Conservation (phyloP, 1,140 invertebrate species). For the Hydropsyche tenuis region DNA sequence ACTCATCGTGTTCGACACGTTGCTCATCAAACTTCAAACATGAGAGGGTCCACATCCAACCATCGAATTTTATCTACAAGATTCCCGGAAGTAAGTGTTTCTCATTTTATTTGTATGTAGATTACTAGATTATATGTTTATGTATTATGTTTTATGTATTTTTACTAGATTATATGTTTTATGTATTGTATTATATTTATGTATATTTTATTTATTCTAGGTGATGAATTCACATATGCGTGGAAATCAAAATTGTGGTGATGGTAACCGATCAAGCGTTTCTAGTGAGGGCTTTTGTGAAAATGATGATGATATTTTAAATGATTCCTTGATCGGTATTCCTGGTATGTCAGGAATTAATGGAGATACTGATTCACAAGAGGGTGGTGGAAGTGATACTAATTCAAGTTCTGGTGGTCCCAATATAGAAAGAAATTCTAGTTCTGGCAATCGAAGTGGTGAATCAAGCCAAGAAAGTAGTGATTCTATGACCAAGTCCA, state of each 20-base stretch:
- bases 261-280: slow-evolving; percentile 89
- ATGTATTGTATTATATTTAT: neutral
- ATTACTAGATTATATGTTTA: no score
- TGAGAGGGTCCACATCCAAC: neutral
- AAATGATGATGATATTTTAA: slow-evolving; percentile 78
- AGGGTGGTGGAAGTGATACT: slow-evolving; percentile 57
- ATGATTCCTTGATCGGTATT: slow-evolving; percentile 49
- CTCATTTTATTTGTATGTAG: no score
- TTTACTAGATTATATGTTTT: no score
- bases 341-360: slow-evolving; percentile 53
- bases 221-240: slow-evolving; percentile 35
- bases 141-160: neutral
- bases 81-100: neutral
- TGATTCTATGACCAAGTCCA: slow-evolving; percentile 39
- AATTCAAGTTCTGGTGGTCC: slow-evolving; percentile 54
- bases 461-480: slow-evolving; percentile 47
- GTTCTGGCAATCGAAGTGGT: slow-evolving; percentile 45
- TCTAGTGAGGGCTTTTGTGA: slow-evolving; percentile 96
- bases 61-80: neutral
- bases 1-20: slow-evolving; percentile 59
- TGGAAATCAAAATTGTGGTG: slow-evolving; percentile 53
- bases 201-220: slow-evolving; percentile 30
- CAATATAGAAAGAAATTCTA: slow-evolving; percentile 40
- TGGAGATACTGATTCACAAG: slow-evolving; percentile 72
- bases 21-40: slow-evolving; percentile 52